phyloP scores from a whole-genome alignment of 1,140 invertebrate genomes.

The Rhyacophila brunnea region DNA sequence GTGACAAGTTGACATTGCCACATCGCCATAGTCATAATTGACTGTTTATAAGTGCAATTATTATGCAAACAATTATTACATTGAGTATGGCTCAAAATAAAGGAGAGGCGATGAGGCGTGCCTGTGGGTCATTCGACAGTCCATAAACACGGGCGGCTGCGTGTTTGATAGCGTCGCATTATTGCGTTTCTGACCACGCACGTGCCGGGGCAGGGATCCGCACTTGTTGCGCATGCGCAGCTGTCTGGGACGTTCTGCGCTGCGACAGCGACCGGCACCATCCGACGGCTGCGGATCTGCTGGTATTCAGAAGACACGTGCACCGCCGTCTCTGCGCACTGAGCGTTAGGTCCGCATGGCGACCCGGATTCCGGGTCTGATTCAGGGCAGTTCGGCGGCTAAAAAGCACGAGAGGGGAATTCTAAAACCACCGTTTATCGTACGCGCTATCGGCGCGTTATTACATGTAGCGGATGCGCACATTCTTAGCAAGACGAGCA shows the following conservation, averaged over 20 bases:
- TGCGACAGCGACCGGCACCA: constrained; percentile 79
- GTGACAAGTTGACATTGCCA: neutral
- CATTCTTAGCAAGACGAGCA: too few species aligned
- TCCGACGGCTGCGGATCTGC: constrained; percentile 64
- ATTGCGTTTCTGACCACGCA: constrained; percentile 70
- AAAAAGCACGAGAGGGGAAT: constrained; percentile 26
- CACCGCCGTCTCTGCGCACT: constrained; percentile 58
- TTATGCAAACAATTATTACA: neutral
- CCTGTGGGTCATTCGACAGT: constrained; percentile 57
- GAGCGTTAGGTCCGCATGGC: constrained; percentile 61
- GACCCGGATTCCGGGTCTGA: constrained; percentile 55
- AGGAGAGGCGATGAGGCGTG: too few species aligned
- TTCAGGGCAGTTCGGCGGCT: constrained; percentile 24
- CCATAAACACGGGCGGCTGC: constrained; percentile 64
- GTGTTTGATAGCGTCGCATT: constrained; percentile 79
- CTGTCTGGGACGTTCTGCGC: constrained; percentile 74
- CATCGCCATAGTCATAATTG: too few species aligned
- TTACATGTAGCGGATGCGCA: too few species aligned
- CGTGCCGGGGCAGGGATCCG: constrained; percentile 74
- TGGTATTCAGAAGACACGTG: constrained; percentile 64
- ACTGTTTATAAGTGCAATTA: too few species aligned
- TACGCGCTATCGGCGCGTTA: too few species aligned
- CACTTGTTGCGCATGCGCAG: constrained; percentile 75
- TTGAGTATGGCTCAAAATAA: too few species aligned
- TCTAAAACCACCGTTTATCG: too few species aligned